Evolutionary conservation across 1,140 invertebrate genomes (phyloP), one percentile per base, ranked within the genome.

Genomic region (Dendroctonus valens): DNA sequence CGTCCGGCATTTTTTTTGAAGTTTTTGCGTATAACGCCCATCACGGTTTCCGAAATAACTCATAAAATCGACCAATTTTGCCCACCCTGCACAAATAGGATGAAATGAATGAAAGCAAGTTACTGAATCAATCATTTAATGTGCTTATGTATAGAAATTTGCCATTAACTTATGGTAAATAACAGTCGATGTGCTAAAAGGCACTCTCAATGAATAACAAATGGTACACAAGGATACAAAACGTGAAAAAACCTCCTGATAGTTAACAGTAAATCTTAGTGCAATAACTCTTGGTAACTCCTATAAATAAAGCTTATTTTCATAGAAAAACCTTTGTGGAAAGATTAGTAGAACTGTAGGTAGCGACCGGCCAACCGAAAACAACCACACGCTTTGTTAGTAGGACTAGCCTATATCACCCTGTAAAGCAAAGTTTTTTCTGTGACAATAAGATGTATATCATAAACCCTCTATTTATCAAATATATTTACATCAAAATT

Each of bases 151-250:
- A 46, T 54, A 26, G 46, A 60, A 62, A 54, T 41, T 63, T 63
- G 55, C 41, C 59, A 62, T 38, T 11, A 50, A 41, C 12, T 38
- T 53, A 51, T 62, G 59, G 44, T 62, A 62, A 63, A 63, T 63
- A 69, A 69, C 68, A 69, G 64, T 69, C 68, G 66, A 50, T 59
- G 68, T 69, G 68, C 63, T 69, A 68, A 55, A 60, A 69, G 63
- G 68, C 68, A 69, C 68, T 69, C 59, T 37, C 50, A 66, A 58
- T 69, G 37, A 65, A 69, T 65, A 69, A 65, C 64, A 60, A 51
- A 60, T 65, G 59, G 54, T 61, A 69, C 51, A 65, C 53, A 37
- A 46, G 39, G 11, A 68, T 58, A 69, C n/a, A 63, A 69, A 69
- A 69, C 57, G 63, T 69, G 68, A 65, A 61, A 37, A 61, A 61